These are phyloP conservation scores for Pangasius mekongensis DNA, from an alignment of 2,797 vertebrate genomes.

Conservation along the genomic window DNA sequence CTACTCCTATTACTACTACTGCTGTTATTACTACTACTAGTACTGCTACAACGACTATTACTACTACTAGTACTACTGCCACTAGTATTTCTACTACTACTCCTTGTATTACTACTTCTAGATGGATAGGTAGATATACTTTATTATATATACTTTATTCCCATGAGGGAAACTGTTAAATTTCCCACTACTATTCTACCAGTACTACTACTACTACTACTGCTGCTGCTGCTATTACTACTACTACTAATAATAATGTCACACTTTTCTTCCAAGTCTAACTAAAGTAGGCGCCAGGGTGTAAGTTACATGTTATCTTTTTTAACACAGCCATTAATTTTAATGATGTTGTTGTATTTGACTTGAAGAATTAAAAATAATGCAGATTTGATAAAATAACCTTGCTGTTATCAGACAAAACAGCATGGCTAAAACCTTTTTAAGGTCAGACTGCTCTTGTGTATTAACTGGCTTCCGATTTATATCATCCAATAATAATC, in stretches of 20 bases:
- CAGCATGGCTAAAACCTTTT: not conserved
- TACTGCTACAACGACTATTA: not conserved
- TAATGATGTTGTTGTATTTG: not conserved
- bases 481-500: not conserved
- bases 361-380: not conserved
- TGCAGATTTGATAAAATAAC: not conserved
- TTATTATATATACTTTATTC: no score
- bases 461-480: not conserved
- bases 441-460: not conserved
- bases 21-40: no score
- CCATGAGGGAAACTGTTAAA: no score
- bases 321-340: not conserved
- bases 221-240: rapidly evolving
- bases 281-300: not conserved
- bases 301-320: not conserved
- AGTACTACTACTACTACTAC: not conserved
- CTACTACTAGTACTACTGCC: no score
- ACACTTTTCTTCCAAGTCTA: not conserved
- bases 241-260: not conserved
- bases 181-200: not conserved
- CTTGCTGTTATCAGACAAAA: not conserved
- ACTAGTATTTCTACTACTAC: not conserved
- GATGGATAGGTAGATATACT: no score
- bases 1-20: no score
- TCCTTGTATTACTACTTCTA: not conserved